phyloP scores from a whole-genome alignment of 2,797 vertebrate genomes.

The Hydrophis major region DNA sequence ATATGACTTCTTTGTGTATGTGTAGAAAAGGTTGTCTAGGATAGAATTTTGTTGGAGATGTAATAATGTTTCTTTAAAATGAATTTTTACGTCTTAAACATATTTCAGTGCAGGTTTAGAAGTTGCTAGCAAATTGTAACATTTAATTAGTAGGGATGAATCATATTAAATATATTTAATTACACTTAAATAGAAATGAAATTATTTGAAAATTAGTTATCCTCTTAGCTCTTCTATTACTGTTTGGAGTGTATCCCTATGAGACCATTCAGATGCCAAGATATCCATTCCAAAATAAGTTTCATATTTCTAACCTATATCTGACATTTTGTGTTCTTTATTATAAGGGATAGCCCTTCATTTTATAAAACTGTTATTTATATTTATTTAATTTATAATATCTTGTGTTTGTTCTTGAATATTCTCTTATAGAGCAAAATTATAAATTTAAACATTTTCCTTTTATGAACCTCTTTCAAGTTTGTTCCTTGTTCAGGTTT shows the following conservation, averaged over 20 bases:
- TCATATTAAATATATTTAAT: background rate
- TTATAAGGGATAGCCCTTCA: background rate
- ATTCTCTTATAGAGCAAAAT: background rate
- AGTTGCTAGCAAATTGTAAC: background rate
- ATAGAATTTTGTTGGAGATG: background rate
- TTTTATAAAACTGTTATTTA: background rate
- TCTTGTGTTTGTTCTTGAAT: background rate
- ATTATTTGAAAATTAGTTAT: background rate
- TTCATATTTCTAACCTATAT: background rate
- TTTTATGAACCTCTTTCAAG: background rate
- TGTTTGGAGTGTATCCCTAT: background rate
- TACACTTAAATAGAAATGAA: background rate
- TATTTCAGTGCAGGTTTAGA: background rate
- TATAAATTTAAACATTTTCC: background rate
- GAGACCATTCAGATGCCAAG: background rate
- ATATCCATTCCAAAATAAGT: background rate
- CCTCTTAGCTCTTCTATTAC: background rate
- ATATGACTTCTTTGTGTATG: background rate
- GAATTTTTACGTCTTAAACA: background rate
- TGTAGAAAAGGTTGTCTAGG: background rate
- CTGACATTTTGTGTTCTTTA: background rate
- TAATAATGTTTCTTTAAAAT: background rate
- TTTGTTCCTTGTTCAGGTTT: background rate
- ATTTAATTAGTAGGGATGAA: background rate
- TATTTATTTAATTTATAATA: background rate